phyloP scores from a whole-genome alignment of 2,888 invertebrate species.

The Sabatieria punctata region DNA sequence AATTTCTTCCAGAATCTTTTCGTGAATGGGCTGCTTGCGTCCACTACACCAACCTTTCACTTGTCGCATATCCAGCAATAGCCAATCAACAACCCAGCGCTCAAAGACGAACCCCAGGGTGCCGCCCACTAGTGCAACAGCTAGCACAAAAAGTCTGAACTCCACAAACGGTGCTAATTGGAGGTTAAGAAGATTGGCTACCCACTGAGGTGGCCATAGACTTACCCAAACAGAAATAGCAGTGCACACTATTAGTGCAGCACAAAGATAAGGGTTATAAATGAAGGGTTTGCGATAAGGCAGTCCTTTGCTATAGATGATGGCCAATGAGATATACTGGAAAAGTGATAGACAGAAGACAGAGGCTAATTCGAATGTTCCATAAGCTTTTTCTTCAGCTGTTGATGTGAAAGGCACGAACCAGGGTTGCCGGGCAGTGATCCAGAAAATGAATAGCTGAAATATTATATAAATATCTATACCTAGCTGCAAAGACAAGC shows the following conservation, averaged over 20 bases:
- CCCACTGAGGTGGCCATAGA: constrained; percentile 27
- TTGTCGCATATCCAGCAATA: no score
- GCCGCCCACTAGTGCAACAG: constrained; percentile 6
- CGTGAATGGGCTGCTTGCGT: no score
- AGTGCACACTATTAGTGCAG: neutral
- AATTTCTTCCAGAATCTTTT: no score
- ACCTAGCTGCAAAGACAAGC: no score
- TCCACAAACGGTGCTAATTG: constrained; percentile 4
- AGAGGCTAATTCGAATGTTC: no score
- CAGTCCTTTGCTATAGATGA: constrained; percentile 60
- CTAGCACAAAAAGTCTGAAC: constrained; percentile 6
- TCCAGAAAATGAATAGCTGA: constrained; percentile 22
- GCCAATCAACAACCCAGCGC: constrained; percentile 5
- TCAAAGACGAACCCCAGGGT: neutral
- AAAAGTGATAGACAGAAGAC: constrained; percentile 56
- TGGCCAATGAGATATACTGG: constrained; percentile 59
- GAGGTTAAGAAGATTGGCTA: constrained; percentile 24
- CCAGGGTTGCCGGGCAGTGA: constrained; percentile 23
- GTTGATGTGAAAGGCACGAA: constrained; percentile 26
- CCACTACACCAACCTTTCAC: no score
- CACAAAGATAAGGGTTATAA: neutral
- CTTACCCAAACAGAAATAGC: constrained; percentile 18
- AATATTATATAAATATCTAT: no score
- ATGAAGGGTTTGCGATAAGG: constrained; percentile 43
- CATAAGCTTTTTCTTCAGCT: constrained; percentile 46